Percentiles rank a stretch among this genome's conserved stretches.
These are phyloP conservation scores for Epizoanthus fatuus DNA, from an alignment of 92 coral and sea anemone species.

Conservation along the genomic window DNA sequence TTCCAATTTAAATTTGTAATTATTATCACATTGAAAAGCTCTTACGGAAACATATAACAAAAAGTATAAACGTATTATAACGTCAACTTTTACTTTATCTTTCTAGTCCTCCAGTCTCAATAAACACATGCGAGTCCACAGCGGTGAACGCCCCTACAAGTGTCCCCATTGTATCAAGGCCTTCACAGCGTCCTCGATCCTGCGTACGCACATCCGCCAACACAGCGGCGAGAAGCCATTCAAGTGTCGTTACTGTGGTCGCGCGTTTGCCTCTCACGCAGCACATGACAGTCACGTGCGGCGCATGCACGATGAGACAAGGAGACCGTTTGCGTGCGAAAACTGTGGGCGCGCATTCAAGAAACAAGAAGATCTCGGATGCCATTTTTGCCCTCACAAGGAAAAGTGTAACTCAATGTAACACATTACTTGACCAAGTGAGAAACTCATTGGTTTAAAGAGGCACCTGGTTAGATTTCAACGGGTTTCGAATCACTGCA, in stretches of 20 bases:
- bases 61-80: neutral
- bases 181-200: conserved; percentile 88
- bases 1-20: too few relatives aligned
- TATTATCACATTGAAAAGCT: neutral
- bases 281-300: conserved; percentile 95
- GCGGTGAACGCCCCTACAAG: conserved; percentile 86
- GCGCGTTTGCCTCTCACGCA: conserved; percentile 92
- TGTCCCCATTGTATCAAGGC: conserved; percentile 82
- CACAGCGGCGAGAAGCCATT: conserved; percentile 93
- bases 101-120: conserved; percentile 81
- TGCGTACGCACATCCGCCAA: conserved; percentile 91
- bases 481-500: too few relatives aligned
- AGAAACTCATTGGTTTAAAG: too few relatives aligned
- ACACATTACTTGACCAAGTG: too few relatives aligned
- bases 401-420: neutral
- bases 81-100: neutral
- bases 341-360: neutral
- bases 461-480: too few relatives aligned
- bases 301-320: conserved; percentile 58
- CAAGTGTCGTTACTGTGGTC: conserved; percentile 88
- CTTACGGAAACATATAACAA: neutral
- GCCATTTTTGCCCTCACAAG: neutral
- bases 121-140: conserved; percentile 86
- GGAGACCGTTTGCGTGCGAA: neutral
- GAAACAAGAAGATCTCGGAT: neutral